These are phyloP conservation scores for Eupithecia subfuscata DNA, from an alignment of 2,888 invertebrate species.

Conservation along the genomic window DNA sequence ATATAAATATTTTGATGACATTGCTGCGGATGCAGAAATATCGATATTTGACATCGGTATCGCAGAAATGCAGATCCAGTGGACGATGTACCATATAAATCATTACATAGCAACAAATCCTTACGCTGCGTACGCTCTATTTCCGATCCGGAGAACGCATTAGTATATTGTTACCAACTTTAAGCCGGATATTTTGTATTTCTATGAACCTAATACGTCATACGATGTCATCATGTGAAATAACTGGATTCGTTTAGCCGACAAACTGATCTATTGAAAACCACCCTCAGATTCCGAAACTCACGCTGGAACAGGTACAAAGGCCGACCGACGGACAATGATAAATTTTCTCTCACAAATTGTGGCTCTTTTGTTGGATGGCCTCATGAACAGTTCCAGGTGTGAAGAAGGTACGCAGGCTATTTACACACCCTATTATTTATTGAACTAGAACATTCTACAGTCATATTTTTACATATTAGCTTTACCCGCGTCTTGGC, in stretches of 20 bases:
- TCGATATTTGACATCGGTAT: too few relatives aligned
- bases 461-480: neutral
- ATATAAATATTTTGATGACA: too few relatives aligned
- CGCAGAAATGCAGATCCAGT: too few relatives aligned
- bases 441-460: neutral
- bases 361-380: constrained; percentile 1
- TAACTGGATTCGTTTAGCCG: neutral
- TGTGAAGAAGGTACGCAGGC: neutral
- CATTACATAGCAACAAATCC: too few relatives aligned
- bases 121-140: too few relatives aligned
- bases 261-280: neutral
- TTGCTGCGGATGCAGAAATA: too few relatives aligned
- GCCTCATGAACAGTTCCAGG: neutral
- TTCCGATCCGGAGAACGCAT: too few relatives aligned
- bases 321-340: neutral
- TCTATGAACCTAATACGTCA: too few relatives aligned
- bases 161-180: too few relatives aligned
- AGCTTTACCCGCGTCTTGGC: neutral
- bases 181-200: too few relatives aligned
- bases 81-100: too few relatives aligned
- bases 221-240: too few relatives aligned
- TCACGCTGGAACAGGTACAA: neutral
- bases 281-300: neutral
- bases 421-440: neutral
- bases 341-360: neutral